Conservation (phyloP, 2,797 vertebrate genomes). For the Hippopotamyrus pictus region DNA sequence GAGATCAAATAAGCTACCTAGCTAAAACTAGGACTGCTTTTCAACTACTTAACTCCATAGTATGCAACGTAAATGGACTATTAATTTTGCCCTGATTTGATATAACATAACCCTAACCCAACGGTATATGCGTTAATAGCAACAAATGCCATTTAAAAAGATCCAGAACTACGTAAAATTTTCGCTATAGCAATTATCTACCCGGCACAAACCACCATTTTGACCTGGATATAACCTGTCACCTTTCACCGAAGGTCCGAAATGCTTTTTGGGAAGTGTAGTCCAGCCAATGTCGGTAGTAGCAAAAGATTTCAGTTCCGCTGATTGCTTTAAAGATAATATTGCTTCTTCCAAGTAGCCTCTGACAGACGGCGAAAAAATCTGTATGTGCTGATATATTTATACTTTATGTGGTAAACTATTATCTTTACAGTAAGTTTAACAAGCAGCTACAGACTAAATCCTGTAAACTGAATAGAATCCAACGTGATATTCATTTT, state of each 20-base stretch:
- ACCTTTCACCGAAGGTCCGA: not conserved
- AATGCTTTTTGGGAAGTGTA: conserved; percentile 5
- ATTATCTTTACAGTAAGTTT: not conserved
- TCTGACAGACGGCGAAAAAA: not conserved
- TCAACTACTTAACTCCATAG: not conserved
- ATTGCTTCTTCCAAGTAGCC: not conserved
- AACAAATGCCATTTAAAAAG: not conserved
- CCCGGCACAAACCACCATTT: not conserved
- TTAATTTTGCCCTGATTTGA: not conserved
- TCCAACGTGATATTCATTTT: not conserved
- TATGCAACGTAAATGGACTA: not conserved
- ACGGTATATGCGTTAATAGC: not conserved
- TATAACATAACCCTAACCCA: not conserved
- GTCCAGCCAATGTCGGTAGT: not conserved
- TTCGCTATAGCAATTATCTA: not conserved
- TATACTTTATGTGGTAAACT: not conserved
- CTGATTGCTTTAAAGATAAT: not conserved
- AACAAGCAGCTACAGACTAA: not conserved
- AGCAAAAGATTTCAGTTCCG: too few species aligned
- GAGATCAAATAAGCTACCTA: not conserved
- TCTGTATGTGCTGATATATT: not conserved
- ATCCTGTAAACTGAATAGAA: not conserved
- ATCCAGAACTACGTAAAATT: not conserved
- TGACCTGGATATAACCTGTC: not conserved
- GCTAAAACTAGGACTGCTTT: not conserved